These are phyloP conservation scores for Luperina testacea DNA, from an alignment of 2,888 invertebrate species.

Conservation along the genomic window DNA sequence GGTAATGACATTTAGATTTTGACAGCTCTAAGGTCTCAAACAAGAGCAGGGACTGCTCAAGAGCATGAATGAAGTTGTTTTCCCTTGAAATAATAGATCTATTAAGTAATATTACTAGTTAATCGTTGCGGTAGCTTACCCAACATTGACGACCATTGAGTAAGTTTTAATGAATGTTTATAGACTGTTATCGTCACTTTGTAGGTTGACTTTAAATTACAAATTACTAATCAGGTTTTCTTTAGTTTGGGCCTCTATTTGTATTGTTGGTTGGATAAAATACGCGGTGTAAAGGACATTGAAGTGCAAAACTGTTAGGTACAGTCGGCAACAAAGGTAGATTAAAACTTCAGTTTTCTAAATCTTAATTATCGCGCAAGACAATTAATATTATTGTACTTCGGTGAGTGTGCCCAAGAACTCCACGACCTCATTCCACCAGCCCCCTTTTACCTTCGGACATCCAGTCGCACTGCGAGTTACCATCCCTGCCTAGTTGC, in stretches of 20 bases:
- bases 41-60: not conserved
- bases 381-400: too few species aligned
- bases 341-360: too few species aligned
- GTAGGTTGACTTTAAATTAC: conserved; percentile 17
- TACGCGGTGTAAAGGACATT: not conserved
- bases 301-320: too few species aligned
- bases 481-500: too few species aligned
- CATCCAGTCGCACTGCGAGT: too few species aligned
- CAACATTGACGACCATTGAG: conserved; percentile 38
- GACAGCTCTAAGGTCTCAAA: not conserved
- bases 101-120: conserved; percentile 22
- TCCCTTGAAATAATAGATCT: conserved; percentile 31
- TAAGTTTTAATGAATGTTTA: conserved; percentile 33
- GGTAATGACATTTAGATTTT: not conserved
- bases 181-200: conserved; percentile 11
- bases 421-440: too few species aligned
- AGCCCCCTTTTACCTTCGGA: too few species aligned
- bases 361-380: too few species aligned
- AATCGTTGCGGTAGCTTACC: conserved; percentile 18
- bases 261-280: not conserved
- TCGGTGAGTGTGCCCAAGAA: too few species aligned
- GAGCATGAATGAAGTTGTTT: conserved; percentile 20
- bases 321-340: too few species aligned
- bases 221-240: not conserved
- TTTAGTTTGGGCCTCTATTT: conserved; percentile 5